A percentile compares a stretch with the other conserved stretches of the same genome.
Evolutionary conservation across 2,797 vertebrate species (phyloP).

Genomic region (Odontamblyopus rebecca): DNA sequence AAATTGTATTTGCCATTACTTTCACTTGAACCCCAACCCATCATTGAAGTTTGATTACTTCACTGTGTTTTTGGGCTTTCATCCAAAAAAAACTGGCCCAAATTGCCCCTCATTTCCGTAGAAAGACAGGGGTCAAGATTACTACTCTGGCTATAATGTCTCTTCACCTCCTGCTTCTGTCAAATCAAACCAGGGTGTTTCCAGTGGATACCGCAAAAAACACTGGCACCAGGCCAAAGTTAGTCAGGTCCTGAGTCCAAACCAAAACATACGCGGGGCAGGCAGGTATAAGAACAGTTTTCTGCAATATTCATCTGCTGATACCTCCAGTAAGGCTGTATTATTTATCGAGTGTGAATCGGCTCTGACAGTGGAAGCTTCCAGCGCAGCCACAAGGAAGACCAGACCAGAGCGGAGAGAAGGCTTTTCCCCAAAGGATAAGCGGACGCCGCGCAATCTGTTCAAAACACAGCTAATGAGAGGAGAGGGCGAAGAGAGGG

Average conservation of each 20-base stretch:
- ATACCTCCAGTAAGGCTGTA: constrained; percentile 67
- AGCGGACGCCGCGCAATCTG: constrained; percentile 49
- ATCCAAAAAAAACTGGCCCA: not conserved
- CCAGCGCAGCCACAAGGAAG: constrained; percentile 54
- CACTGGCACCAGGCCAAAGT: constrained; percentile 40
- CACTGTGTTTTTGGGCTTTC: not conserved
- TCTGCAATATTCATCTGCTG: constrained; percentile 70
- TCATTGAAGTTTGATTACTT: constrained; percentile 1
- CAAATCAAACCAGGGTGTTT: constrained; percentile 53
- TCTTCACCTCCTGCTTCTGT: constrained; percentile 47
- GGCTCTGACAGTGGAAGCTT: constrained; percentile 63
- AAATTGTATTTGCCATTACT: not conserved
- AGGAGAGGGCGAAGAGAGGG: constrained; percentile 41
- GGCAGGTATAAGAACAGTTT: constrained; percentile 34
- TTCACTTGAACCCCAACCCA: not conserved
- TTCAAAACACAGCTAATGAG: constrained; percentile 61
- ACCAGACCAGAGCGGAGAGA: constrained; percentile 47
- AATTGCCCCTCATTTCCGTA: constrained; percentile 1
- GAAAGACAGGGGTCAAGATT: not conserved
- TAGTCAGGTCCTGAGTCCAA: constrained; percentile 29
- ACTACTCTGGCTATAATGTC: not conserved
- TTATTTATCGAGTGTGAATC: constrained; percentile 74
- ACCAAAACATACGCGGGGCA: constrained; percentile 25
- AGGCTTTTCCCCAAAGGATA: constrained; percentile 65
- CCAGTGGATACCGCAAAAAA: constrained; percentile 27